Evolutionary conservation across 2,888 invertebrate genomes (phyloP).

Genomic region (Calameuta filiformis): DNA sequence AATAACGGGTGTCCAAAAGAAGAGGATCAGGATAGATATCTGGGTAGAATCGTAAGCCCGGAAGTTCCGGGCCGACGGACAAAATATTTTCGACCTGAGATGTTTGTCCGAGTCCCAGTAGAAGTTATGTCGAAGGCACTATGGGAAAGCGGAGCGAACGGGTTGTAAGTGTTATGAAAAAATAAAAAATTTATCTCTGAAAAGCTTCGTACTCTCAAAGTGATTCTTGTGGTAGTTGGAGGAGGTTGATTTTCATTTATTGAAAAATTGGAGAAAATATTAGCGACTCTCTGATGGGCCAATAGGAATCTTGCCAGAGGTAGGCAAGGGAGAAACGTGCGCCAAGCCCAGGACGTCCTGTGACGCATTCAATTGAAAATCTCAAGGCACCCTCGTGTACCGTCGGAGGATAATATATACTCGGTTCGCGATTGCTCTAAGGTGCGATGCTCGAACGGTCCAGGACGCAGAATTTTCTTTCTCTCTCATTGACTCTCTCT

Average conservation of each 20-base stretch:
- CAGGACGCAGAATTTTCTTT: no score
- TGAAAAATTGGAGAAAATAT: slow-evolving; percentile 40
- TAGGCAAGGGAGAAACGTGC: slow-evolving; percentile 46
- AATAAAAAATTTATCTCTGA: slow-evolving; percentile 45
- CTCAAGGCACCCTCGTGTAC: slow-evolving; percentile 56
- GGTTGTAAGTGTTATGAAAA: slow-evolving; percentile 8
- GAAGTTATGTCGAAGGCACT: slow-evolving; percentile 33
- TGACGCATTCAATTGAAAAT: slow-evolving; percentile 62
- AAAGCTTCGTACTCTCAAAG: neutral
- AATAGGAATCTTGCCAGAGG: slow-evolving; percentile 29
- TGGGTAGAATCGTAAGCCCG: neutral
- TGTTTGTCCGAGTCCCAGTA: slow-evolving; percentile 42
- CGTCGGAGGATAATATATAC: slow-evolving; percentile 48
- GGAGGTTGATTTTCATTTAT: neutral
- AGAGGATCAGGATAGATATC: no score
- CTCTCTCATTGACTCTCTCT: no score
- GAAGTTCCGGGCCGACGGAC: slow-evolving; percentile 24
- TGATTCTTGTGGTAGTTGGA: no score
- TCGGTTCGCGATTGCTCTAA: slow-evolving; percentile 19
- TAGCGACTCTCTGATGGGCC: slow-evolving; percentile 22
- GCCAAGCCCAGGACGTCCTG: slow-evolving; percentile 56
- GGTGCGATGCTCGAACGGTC: neutral
- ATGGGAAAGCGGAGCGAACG: slow-evolving; percentile 2
- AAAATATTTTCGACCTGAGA: slow-evolving; percentile 36
- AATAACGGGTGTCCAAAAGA: no score